Base-by-base conservation (phyloP, 2,113 vertebrate genomes). In the Varanus komodoensis region DNA sequence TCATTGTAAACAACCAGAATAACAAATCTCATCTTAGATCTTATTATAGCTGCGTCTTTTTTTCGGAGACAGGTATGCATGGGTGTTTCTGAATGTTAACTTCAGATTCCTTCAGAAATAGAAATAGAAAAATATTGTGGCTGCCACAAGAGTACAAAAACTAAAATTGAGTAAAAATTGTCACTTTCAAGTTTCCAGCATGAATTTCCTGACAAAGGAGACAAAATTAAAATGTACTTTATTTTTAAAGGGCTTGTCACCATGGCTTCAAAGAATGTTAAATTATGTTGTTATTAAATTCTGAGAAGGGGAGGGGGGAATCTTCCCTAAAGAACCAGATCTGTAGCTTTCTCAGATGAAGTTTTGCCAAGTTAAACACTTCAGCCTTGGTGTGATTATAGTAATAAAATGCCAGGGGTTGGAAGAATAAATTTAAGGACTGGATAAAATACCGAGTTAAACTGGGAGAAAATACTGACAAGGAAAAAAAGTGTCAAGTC, bases 221-320 rank as follows among this genome's bases (percentile, higher is more conserved):
- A 89, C 2, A 4, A 85, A 93, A 89, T 34, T 85, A 78, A 8
- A 91, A 90, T 79, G 52, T 57, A 84, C 88, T 84, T 93, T 90
- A 86, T 90, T 91, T 92, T 0, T 23, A 89, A 78, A 94, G 80
- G 82, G 44, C 29, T 93, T 94, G 67, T 2, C 81, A 90, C 25
- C 44, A 23, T 90, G 78, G 1, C 57, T 94, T 94, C 89, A 93
- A 96, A 96, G 52, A 17, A 50, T 44, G 84, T 14, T 91, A 93
- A 95, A 94, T 90, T 93, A 75, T 54, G 1, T 80, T 89, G 61
- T 32, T 71, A 79, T 68, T 96, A 93, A 96, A 92, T 25, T 93
- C n/a, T 38, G 32, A 32, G 68, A 23, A 67, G 52, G 88, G 38
- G 32, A 38, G 91, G 50, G 78, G 77, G 93, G 9, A 87, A 7